Base-by-base conservation (phyloP, 2,113 vertebrate species). In the Holacanthus passer region DNA sequence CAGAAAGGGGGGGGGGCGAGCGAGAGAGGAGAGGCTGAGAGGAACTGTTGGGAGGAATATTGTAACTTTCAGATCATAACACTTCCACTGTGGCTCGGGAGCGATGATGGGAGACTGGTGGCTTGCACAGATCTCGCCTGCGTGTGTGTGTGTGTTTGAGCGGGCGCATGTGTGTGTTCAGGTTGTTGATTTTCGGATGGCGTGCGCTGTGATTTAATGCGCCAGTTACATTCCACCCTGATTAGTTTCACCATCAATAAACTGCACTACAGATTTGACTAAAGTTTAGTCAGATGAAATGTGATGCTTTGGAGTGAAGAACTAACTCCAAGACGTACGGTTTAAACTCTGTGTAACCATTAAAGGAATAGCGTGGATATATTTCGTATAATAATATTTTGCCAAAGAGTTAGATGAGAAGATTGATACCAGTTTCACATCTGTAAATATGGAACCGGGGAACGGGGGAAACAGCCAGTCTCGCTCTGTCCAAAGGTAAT, bases 11-110 rank as follows among this genome's bases (percentile, higher is more conserved):
- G 47, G 39, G 32, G 37, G 0, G 76, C 58, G 73, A 81, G 84
- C 22, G 43, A 86, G 86, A 47, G 48, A 41, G 55, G 76, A 72
- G 71, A 82, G 56, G 72, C 24, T 43, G 58, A 83, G 71, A 78
- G 64, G 64, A 85, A 87, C 48, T 85, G 89, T 82, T 78, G 81
- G 82, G 67, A 73, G 65, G 80, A 88, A 83, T 87, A 73, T 56
- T 80, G 77, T 70, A 86, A 91, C 86, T 90, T 87, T 91, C 71
- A 80, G 82, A 80, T 92, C 87, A 81, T 45, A 80, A 79, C 85
- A 72, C 50, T 50, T 73, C 52, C 67, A 82, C 68, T 24, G 73
- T 22, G 73, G 81, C 73, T 50, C 24, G 20, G 62, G 83, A 83
- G 82, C 55, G 1, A 24, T 35, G 75, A 50, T 48, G 66, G 73